Conservation (phyloP, 2,113 vertebrate genomes). For the Platichthys flesus region DNA sequence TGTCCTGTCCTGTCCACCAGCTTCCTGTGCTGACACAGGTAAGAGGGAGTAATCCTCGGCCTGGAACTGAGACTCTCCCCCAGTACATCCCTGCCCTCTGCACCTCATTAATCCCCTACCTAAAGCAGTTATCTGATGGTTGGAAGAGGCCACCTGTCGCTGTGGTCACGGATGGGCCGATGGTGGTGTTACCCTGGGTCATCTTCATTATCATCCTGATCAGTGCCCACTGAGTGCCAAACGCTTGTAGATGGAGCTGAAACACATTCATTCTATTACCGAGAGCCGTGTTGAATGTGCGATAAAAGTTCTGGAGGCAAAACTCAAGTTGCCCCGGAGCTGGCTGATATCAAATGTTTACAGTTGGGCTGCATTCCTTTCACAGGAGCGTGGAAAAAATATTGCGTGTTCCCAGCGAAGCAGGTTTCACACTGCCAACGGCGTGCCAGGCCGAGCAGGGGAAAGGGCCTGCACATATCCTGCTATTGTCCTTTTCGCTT, state of each 20-base stretch:
- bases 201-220: background rate
- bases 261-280: background rate
- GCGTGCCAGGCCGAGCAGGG: conserved; percentile 32
- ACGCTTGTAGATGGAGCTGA: conserved; percentile 1
- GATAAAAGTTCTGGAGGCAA: conserved; percentile 4
- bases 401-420: conserved; percentile 20
- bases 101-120: conserved; percentile 73
- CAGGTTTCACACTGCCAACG: conserved; percentile 39
- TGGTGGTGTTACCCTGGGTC: conserved; percentile 26
- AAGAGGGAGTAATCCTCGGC: conserved; percentile 74
- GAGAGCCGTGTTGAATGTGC: background rate
- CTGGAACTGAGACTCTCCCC: conserved; percentile 58
- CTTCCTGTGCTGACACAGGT: conserved; percentile 74
- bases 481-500: conserved; percentile 74
- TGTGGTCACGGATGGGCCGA: conserved; percentile 33
- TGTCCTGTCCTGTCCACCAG: conserved; percentile 28
- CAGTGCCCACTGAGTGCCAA: background rate
- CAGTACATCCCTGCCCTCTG: conserved; percentile 62
- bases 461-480: conserved; percentile 68
- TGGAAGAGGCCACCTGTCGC: conserved; percentile 74
- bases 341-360: conserved; percentile 17
- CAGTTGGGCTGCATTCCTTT: conserved; percentile 41
- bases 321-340: conserved; percentile 1
- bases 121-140: conserved; percentile 66
- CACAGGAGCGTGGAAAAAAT: conserved; percentile 23